Base-by-base conservation (phyloP, 2,888 invertebrate genomes). In the Gortyna flavago region DNA sequence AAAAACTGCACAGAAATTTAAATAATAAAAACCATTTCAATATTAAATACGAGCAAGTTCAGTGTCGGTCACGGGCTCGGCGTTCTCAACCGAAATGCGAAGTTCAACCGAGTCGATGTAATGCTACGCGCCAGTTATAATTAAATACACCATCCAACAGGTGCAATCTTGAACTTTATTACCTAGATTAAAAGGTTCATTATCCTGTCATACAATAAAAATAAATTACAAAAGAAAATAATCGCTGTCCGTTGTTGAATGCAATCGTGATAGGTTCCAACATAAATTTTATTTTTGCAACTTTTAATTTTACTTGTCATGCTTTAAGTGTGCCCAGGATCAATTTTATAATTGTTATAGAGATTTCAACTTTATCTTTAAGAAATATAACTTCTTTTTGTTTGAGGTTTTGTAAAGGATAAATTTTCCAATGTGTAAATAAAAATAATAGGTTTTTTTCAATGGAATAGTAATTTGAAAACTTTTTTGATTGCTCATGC, bases 41-140 rank as follows among this genome's bases (percentile, higher is more conserved):
- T 76, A 82, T 59, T 76, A 83, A 62, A 68, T 78, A 85, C 78
- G 72, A 48, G 54, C 87, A 90, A 90, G 91, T 90, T 90, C 90
- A 90, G 81, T 87, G 87, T 82, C 88, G 89, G 90, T 90, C 90
- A 91, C 86, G 84, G 90, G 85, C 88, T 72, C 51, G 7, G 76
- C 61, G 59, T 75, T 78, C 72, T 78, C 25, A 76, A 78, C 85
- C 77, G 70, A 86, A 87, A 79, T 73, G 77, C 73, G 68, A 85
- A 80, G 82, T 85, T 85, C 80, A 80, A 64, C 79, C 69, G 57
- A 38, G 57, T 54, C 57, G 35, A 80, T 77, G 70, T 78, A 66
- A 81, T 77, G 79, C 68, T 78, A 75, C 77, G 79, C 66, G 83
- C 80, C 32, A 77, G 75, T 81, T 75, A 76, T 80, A 86, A 86